Percentiles rank a stretch among this genome's conserved stretches.
phyloP scores from a whole-genome alignment of 2,113 vertebrate genomes.

The Ellobius talpinus region DNA sequence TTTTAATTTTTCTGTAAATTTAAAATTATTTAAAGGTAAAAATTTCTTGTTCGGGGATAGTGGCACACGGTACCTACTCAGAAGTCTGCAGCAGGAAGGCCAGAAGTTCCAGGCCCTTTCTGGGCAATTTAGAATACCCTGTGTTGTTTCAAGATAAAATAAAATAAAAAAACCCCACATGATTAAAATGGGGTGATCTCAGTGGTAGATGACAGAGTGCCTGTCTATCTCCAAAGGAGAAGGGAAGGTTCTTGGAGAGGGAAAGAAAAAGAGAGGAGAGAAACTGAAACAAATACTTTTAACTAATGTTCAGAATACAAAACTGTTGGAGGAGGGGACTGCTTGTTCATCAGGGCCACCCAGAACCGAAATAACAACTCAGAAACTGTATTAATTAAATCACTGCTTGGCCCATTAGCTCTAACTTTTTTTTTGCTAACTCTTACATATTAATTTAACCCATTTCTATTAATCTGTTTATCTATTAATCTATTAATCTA shows the following conservation, averaged over 20 bases:
- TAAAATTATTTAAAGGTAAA: conserved; percentile 20
- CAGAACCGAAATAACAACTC: too few species aligned
- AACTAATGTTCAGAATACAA: neutral
- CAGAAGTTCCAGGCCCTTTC: neutral
- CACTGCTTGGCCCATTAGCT: too few species aligned
- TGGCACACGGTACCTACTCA: neutral
- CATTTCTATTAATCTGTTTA: too few species aligned
- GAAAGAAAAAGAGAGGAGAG: neutral
- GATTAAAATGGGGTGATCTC: neutral
- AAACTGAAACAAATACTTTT: neutral
- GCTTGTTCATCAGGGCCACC: too few species aligned
- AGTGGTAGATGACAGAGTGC: neutral
- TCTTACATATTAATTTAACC: too few species aligned
- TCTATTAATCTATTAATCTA: too few species aligned
- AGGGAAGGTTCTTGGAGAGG: neutral
- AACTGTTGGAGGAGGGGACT: neutral
- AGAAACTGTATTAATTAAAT: too few species aligned
- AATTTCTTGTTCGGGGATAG: neutral
- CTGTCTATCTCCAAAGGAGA: neutral
- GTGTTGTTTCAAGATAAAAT: neutral
- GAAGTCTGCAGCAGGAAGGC: neutral
- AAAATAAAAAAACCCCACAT: neutral
- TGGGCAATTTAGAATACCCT: neutral
- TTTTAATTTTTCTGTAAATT: neutral
- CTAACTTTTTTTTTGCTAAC: too few species aligned